Conservation (phyloP, 2,888 invertebrate genomes). For the Phyto melanocephala region DNA sequence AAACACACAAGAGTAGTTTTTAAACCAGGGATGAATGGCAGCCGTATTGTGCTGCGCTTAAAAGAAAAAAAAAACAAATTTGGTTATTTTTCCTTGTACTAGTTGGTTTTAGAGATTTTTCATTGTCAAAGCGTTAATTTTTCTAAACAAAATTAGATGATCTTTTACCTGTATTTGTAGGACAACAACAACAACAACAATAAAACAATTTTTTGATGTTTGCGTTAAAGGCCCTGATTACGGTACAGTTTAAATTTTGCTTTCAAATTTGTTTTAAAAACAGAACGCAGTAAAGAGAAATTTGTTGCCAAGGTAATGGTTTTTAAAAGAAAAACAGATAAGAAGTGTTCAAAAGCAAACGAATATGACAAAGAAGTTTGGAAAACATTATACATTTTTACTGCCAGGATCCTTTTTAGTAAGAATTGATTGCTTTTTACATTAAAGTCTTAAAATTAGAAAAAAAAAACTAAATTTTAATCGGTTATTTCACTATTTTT, state of each 20-base stretch:
- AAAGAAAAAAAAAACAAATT: too few species aligned
- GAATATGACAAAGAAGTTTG: too few species aligned
- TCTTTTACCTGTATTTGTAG: conserved; percentile 54
- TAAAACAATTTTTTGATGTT: neutral
- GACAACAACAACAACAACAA: neutral
- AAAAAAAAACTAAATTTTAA: too few species aligned
- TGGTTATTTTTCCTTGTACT: neutral
- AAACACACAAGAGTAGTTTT: neutral
- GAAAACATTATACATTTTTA: too few species aligned
- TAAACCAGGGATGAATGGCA: conserved; percentile 58
- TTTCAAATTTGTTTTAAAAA: neutral
- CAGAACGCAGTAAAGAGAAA: conserved; percentile 33
- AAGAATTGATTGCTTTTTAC: too few species aligned
- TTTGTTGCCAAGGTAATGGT: conserved; percentile 64
- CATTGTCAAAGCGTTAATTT: conserved; percentile 63
- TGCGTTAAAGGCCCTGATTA: conserved; percentile 36
- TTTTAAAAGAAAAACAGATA: neutral
- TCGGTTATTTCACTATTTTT: too few species aligned
- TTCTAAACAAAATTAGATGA: conserved; percentile 63
- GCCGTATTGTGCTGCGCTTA: neutral
- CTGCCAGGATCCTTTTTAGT: too few species aligned
- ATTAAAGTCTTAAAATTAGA: too few species aligned
- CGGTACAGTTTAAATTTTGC: conserved; percentile 58
- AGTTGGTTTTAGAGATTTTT: conserved; percentile 47
- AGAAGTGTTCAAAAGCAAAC: neutral